A percentile compares a stretch with the other conserved stretches of the same genome.
These are phyloP conservation scores for Hucho hucho DNA, from an alignment of 2,113 vertebrate species.

Conservation along the genomic window DNA sequence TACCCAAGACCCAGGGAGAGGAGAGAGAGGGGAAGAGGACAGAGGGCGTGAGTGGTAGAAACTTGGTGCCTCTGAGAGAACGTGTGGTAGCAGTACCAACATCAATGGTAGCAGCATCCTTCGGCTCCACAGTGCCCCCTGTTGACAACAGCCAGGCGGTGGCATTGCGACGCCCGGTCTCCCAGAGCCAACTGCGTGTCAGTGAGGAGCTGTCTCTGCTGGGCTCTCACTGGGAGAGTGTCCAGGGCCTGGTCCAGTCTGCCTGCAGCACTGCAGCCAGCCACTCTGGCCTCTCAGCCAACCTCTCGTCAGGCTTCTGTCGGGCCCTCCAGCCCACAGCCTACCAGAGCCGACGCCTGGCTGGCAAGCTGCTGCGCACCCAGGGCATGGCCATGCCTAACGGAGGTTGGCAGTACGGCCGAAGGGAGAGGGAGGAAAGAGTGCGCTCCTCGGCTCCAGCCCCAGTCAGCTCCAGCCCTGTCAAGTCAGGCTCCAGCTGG, in stretches of 20 bases:
- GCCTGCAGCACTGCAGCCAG: slow-evolving; percentile 72
- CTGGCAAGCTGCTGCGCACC: slow-evolving; percentile 76
- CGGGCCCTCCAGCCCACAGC: slow-evolving; percentile 78
- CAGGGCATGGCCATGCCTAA: slow-evolving; percentile 71
- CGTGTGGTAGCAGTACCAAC: neutral
- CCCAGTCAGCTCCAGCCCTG: slow-evolving; percentile 27
- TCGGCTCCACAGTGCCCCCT: slow-evolving; percentile 1
- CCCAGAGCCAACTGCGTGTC: slow-evolving; percentile 83
- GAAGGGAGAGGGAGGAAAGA: slow-evolving; percentile 53
- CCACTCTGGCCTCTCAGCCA: slow-evolving; percentile 50
- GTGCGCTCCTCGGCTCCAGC: slow-evolving; percentile 38
- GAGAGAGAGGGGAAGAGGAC: slow-evolving; percentile 26
- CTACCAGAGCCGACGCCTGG: slow-evolving; percentile 81
- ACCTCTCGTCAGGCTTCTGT: slow-evolving; percentile 47
- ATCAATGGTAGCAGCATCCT: neutral
- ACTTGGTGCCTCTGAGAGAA: slow-evolving; percentile 41
- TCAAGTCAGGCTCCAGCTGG: slow-evolving; percentile 53
- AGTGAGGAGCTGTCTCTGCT: slow-evolving; percentile 79
- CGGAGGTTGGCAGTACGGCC: slow-evolving; percentile 72
- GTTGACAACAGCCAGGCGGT: slow-evolving; percentile 67
- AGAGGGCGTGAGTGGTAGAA: slow-evolving; percentile 38
- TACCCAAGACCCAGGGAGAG: slow-evolving; percentile 5
- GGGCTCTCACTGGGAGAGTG: slow-evolving; percentile 89
- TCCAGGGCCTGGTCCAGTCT: slow-evolving; percentile 87
- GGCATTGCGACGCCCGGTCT: slow-evolving; percentile 74